A percentile compares a stretch with the other conserved stretches of the same genome.
These are phyloP conservation scores for Gallirallus australis DNA, from an alignment of 2,797 vertebrate species.

Conservation along the genomic window DNA sequence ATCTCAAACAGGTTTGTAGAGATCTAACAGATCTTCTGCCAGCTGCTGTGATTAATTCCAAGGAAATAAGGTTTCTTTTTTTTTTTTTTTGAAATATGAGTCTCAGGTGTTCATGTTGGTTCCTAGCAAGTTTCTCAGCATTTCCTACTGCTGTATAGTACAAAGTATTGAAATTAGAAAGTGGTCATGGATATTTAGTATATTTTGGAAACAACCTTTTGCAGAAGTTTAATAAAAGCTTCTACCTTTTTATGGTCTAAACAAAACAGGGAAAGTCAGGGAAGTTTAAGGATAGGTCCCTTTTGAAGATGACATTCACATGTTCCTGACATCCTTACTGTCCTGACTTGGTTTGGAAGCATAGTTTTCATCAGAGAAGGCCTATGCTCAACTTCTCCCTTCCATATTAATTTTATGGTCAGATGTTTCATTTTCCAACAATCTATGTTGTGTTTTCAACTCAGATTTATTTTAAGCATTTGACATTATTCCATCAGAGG, in stretches of 20 bases:
- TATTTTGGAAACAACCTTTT: neutral
- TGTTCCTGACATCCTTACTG: neutral
- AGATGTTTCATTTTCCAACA: neutral
- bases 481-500: neutral
- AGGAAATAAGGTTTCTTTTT: neutral
- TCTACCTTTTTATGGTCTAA: neutral
- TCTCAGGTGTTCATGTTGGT: neutral
- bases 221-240: neutral
- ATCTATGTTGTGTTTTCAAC: neutral
- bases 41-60: neutral
- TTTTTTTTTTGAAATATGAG: neutral
- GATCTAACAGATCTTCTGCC: neutral
- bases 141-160: neutral
- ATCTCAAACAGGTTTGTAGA: neutral
- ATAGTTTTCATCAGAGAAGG: neutral
- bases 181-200: accelerated
- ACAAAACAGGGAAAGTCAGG: neutral
- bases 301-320: neutral
- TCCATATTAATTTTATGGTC: neutral
- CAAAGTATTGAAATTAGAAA: neutral
- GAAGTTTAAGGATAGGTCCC: neutral
- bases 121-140: neutral
- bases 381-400: neutral
- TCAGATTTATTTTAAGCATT: neutral
- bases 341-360: neutral